phyloP scores from a whole-genome alignment of 2,888 invertebrate species.

The Hemithea aestivaria region DNA sequence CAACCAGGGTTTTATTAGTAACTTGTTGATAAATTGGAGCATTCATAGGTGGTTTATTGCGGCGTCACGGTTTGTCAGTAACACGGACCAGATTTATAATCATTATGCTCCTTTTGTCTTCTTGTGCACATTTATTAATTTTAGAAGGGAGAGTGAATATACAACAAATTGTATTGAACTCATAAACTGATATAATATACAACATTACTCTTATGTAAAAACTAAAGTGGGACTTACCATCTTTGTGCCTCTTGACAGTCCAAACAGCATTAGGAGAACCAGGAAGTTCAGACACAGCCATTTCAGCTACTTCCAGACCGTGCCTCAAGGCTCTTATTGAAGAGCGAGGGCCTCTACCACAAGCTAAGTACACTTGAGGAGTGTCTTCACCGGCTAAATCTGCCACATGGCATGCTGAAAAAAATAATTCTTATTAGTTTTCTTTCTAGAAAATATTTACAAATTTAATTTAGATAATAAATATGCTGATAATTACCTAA shows the following conservation, averaged over 20 bases:
- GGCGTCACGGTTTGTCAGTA: constrained; percentile 73
- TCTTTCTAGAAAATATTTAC: too few relatives aligned
- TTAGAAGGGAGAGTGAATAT: too few relatives aligned
- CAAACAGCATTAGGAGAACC: constrained; percentile 99
- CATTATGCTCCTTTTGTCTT: constrained; percentile 56
- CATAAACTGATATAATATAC: background rate
- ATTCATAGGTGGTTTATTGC: constrained; percentile 72
- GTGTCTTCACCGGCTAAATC: constrained; percentile 99
- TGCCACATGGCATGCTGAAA: constrained; percentile 89
- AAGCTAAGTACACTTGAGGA: constrained; percentile 97
- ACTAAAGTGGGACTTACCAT: constrained; percentile 85
- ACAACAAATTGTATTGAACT: too few relatives aligned
- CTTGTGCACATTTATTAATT: constrained; percentile 1
- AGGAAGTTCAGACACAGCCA: constrained; percentile 99
- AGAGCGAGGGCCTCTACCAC: constrained; percentile 97
- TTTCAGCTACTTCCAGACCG: constrained; percentile 98
- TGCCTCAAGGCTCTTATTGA: constrained; percentile 95
- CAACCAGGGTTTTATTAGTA: constrained; percentile 80
- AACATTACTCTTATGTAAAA: constrained; percentile 1
- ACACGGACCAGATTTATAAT: constrained; percentile 77
- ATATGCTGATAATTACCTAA: constrained; percentile 82
- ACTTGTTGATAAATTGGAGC: constrained; percentile 73
- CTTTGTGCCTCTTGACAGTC: constrained; percentile 97
- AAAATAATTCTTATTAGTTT: background rate
- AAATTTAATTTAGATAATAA: too few relatives aligned